Percentiles rank a stretch among this genome's conserved stretches.
These are phyloP conservation scores for Tragelaphus buxtoni DNA, from an alignment of 2,113 vertebrate species.

Conservation along the genomic window DNA sequence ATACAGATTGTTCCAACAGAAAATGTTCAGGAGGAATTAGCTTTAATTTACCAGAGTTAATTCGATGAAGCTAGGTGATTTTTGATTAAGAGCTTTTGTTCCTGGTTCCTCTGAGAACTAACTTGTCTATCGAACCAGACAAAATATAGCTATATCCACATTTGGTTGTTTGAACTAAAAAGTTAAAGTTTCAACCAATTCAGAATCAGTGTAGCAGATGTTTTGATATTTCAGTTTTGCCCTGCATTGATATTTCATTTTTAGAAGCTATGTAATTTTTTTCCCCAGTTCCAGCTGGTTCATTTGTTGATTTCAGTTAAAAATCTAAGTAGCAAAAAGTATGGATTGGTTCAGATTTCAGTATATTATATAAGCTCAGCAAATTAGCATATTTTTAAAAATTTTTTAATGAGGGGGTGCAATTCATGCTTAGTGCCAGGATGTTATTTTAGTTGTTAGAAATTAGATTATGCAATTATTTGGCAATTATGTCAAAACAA, in stretches of 20 bases:
- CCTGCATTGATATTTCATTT: conserved; percentile 13
- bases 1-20: background rate
- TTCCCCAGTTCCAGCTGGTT: background rate
- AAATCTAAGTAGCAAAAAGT: background rate
- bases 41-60: background rate
- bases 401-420: background rate
- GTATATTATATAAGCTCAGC: background rate
- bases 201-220: background rate
- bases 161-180: background rate
- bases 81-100: background rate
- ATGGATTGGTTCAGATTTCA: background rate
- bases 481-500: background rate
- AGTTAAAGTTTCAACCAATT: conserved; percentile 27
- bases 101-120: background rate
- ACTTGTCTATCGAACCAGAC: background rate
- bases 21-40: background rate
- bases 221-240: conserved; percentile 31
- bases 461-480: background rate
- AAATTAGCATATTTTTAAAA: background rate
- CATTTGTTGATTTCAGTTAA: background rate
- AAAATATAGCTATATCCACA: background rate
- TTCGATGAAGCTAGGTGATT: background rate
- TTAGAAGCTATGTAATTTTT: background rate
- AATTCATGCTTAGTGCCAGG: background rate
- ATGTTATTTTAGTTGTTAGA: conserved; percentile 18